A percentile compares a stretch with the other conserved stretches of the same genome.
Conservation (phyloP, 2,888 invertebrate genomes). For the Leptothorax acervorum region DNA sequence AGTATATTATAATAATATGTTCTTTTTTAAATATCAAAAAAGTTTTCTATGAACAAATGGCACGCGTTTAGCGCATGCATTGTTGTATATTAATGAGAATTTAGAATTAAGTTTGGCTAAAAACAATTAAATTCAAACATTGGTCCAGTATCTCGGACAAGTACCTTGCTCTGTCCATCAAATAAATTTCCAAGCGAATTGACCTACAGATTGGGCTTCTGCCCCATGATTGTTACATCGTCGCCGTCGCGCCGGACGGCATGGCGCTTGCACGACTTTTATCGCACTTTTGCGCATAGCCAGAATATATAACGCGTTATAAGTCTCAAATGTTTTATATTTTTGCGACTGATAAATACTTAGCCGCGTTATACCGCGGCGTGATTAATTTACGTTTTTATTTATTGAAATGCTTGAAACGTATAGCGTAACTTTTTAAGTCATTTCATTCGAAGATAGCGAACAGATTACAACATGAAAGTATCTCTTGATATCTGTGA, state of each 20-base stretch:
- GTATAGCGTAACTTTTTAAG: neutral
- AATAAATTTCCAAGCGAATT: slow-evolving; percentile 64
- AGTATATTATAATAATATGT: neutral
- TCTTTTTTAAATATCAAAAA: neutral
- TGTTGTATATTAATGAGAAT: neutral
- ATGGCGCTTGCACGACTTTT: slow-evolving; percentile 15
- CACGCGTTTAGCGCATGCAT: neutral
- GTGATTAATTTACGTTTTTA: neutral
- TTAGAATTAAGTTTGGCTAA: neutral
- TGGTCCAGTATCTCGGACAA: slow-evolving; percentile 37
- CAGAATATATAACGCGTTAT: neutral
- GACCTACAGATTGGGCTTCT: slow-evolving; percentile 64
- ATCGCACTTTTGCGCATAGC: slow-evolving; percentile 1
- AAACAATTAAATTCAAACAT: slow-evolving; percentile 21
- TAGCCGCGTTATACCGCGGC: neutral
- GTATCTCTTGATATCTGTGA: neutral
- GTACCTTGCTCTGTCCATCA: slow-evolving; percentile 50
- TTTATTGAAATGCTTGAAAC: neutral
- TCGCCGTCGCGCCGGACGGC: slow-evolving; percentile 24
- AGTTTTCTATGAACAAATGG: neutral
- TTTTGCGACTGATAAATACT: neutral
- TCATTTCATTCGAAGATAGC: neutral
- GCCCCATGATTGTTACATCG: slow-evolving; percentile 56
- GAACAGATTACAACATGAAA: neutral
- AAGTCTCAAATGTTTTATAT: neutral